Percentiles rank a stretch among this genome's conserved stretches.
These are phyloP conservation scores for Crotalus horridus DNA, from an alignment of 2,113 vertebrate species.

Conservation along the genomic window DNA sequence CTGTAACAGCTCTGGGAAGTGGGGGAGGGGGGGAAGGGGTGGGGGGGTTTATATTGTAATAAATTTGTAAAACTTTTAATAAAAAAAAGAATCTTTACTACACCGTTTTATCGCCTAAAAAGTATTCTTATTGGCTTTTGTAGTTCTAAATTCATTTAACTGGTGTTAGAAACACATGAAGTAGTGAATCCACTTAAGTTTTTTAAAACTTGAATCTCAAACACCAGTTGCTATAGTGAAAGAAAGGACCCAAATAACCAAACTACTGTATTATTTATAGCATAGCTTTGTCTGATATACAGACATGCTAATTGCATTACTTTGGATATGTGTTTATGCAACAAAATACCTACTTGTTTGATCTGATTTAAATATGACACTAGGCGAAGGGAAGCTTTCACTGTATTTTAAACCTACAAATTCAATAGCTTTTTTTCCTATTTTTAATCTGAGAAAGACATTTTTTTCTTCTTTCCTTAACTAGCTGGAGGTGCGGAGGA, in stretches of 20 bases:
- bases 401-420: background rate
- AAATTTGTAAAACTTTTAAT: too few relatives aligned
- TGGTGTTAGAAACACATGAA: background rate
- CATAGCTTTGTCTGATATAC: background rate
- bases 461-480: background rate
- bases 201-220: slow-evolving; percentile 4
- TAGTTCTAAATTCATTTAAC: slow-evolving; percentile 17
- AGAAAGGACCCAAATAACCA: background rate
- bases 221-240: slow-evolving; percentile 10
- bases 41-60: too few relatives aligned
- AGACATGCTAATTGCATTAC: slow-evolving; percentile 4
- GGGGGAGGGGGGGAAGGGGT: too few relatives aligned
- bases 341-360: background rate
- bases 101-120: background rate
- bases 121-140: background rate
- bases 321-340: slow-evolving; percentile 10
- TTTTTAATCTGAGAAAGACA: background rate
- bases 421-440: background rate
- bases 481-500: background rate
- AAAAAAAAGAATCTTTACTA: background rate
- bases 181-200: background rate
- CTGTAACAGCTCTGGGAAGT: too few relatives aligned
- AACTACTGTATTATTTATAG: slow-evolving; percentile 21
- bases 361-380: background rate
- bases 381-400: background rate